These are phyloP conservation scores for Drosophila yooni DNA, from an alignment of 2,888 invertebrate species.

Conservation along the genomic window DNA sequence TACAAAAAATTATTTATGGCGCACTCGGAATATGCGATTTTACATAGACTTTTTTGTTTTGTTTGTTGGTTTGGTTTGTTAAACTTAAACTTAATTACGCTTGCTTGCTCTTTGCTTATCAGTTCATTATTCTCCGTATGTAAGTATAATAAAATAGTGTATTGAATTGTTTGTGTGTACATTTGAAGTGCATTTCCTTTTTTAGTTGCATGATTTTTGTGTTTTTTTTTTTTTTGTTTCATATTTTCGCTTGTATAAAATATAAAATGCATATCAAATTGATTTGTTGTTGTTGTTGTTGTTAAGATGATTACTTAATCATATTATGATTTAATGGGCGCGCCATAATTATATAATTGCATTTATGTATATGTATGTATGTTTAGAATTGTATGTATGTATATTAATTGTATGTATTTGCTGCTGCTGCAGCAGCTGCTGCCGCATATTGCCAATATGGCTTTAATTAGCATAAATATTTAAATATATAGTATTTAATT, in stretches of 20 bases:
- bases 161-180: slow-evolving; percentile 41
- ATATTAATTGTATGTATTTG: slow-evolving; percentile 43
- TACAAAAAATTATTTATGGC: slow-evolving; percentile 70
- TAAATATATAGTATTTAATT: slow-evolving; percentile 34
- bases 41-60: slow-evolving; percentile 15
- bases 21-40: slow-evolving; percentile 49
- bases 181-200: slow-evolving; percentile 30
- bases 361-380: slow-evolving; percentile 49
- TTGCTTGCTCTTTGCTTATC: slow-evolving; percentile 76
- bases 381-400: slow-evolving; percentile 45
- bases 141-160: slow-evolving; percentile 63
- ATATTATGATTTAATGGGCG: slow-evolving; percentile 41
- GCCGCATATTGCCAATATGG: slow-evolving; percentile 68
- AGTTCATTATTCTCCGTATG: slow-evolving; percentile 76
- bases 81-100: slow-evolving; percentile 60
- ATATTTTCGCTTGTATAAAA: slow-evolving; percentile 57
- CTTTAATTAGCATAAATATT: slow-evolving; percentile 64
- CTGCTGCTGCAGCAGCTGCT: slow-evolving; percentile 17
- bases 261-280: slow-evolving; percentile 78
- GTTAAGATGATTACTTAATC: slow-evolving; percentile 42
- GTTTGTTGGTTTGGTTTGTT: slow-evolving; percentile 30
- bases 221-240: slow-evolving; percentile 6
- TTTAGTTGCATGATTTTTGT: slow-evolving; percentile 7
- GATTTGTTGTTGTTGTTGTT: slow-evolving; percentile 15
- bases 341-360: slow-evolving; percentile 46